phyloP scores from a whole-genome alignment of 1,140 invertebrate genomes.

The Contarinia nasturtii region DNA sequence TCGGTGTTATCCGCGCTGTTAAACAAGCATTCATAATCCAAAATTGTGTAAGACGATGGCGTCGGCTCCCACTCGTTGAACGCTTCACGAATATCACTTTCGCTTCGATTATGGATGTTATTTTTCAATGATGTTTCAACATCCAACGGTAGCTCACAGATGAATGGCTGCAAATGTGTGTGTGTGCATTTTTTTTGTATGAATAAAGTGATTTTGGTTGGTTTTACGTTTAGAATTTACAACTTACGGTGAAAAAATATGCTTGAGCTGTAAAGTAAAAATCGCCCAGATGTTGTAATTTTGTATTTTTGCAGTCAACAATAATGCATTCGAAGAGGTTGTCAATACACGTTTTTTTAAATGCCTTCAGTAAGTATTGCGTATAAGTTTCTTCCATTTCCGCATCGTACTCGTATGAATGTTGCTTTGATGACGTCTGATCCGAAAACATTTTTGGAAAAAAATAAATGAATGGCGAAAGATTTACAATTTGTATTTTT shows the following conservation, averaged over 20 bases:
- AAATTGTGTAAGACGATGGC: constrained; percentile 39
- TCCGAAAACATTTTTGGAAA: constrained; percentile 27
- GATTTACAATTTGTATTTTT: constrained; percentile 16
- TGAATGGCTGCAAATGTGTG: constrained; percentile 12
- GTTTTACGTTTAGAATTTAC: neutral
- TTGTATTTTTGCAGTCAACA: constrained; percentile 72
- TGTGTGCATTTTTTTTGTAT: no score
- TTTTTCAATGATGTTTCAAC: constrained; percentile 51
- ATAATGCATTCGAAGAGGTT: constrained; percentile 88
- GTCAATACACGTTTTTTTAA: constrained; percentile 80
- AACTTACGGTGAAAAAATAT: constrained; percentile 68
- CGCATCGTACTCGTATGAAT: constrained; percentile 83
- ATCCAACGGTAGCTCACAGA: constrained; percentile 61
- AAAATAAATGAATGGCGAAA: neutral
- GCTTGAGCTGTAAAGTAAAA: constrained; percentile 75
- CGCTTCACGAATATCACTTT: constrained; percentile 62
- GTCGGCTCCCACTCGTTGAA: constrained; percentile 58
- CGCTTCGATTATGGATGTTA: constrained; percentile 65
- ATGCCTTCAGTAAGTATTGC: constrained; percentile 67
- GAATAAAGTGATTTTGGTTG: neutral
- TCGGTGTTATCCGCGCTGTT: neutral
- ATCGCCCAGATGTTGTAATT: constrained; percentile 62
- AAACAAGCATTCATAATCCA: constrained; percentile 31
- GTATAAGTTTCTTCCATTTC: constrained; percentile 66
- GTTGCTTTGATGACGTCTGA: constrained; percentile 40